Evolutionary conservation across 2,113 vertebrate species (phyloP), one percentile per base, ranked within the genome.

Genomic region (Mormoops blainvillei): DNA sequence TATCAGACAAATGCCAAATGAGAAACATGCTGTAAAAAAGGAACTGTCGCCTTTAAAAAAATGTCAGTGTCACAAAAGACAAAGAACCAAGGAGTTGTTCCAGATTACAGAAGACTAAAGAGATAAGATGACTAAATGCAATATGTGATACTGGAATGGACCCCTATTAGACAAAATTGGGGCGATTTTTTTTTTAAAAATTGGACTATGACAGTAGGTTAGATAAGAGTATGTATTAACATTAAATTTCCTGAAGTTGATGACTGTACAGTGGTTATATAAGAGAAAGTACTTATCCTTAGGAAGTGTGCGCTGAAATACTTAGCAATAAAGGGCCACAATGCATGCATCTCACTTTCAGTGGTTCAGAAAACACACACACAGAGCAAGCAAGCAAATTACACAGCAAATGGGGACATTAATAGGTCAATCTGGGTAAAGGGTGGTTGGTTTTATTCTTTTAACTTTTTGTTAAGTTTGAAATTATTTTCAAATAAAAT

Each of bases 51-150:
- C 91, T 85, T 92, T 93, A 19, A 56, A 90, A 61, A 81, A 81
- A 56, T 85, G 54, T 87, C 74, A 74, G 10, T 80, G n/a, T 91
- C 82, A 68, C 74, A 41, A 82, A 96, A 48, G n/a, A 94, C 92
- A 91, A 89, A 26, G 18, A 65, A 22, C 41, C 15, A 41, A 82
- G 4, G 16, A 81, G 36, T 52, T 67, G 12, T 81, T 91, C 56
- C 58, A 58, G 48, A 58, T 74, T 56, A 50, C 13, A 65, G 56
- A n/a, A 67, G 26, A 58, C 48, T 48, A 82, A 68, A 82, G 24
- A 89, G 73, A 58, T 10, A 33, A 50, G 65, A 36, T 2, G 31
- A 41, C 73, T 80, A 74, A 56, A 81, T 48, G 48, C 15, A 56
- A 41, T 31, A 22, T 15, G 19, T 33, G 63, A 89, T 80, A 48